Conservation (phyloP, 1,140 invertebrate species). For the Drosophila tropicalis region DNA sequence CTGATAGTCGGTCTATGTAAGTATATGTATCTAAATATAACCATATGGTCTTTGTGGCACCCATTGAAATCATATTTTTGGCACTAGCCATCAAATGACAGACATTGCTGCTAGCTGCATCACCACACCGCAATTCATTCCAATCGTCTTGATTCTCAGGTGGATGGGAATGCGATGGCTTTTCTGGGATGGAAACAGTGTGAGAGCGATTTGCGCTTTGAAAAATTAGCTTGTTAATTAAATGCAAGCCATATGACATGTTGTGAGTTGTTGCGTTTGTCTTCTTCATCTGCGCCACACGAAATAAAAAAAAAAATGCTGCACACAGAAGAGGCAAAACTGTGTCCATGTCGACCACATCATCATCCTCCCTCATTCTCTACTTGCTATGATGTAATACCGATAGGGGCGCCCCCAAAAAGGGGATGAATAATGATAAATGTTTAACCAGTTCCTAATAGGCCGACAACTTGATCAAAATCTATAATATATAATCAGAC, state of each 20-base stretch:
- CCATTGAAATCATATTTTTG: slow-evolving; percentile 54
- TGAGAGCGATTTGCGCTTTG: slow-evolving; percentile 68
- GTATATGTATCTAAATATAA: slow-evolving; percentile 5
- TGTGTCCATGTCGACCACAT: background rate
- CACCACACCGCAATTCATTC: background rate
- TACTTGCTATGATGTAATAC: slow-evolving; percentile 62
- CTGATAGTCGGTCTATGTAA: background rate
- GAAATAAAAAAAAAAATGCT: too few relatives aligned
- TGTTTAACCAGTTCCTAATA: too few relatives aligned
- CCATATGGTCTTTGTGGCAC: background rate
- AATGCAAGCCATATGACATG: slow-evolving; percentile 78
- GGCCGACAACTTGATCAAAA: too few relatives aligned
- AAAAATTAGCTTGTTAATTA: slow-evolving; percentile 81
- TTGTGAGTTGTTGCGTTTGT: slow-evolving; percentile 28
- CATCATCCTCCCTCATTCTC: too few relatives aligned
- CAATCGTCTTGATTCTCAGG: background rate
- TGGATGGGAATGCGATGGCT: slow-evolving; percentile 14
- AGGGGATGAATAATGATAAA: background rate
- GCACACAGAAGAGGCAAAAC: slow-evolving; percentile 28
- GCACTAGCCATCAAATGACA: slow-evolving; percentile 41
- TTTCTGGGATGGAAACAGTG: slow-evolving; percentile 27
- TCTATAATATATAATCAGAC: too few relatives aligned
- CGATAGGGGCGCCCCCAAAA: background rate
- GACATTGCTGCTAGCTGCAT: background rate
- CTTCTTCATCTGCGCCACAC: background rate